Evolutionary conservation across 2,797 vertebrate species (phyloP).

Genomic region (Danio tinwini): DNA sequence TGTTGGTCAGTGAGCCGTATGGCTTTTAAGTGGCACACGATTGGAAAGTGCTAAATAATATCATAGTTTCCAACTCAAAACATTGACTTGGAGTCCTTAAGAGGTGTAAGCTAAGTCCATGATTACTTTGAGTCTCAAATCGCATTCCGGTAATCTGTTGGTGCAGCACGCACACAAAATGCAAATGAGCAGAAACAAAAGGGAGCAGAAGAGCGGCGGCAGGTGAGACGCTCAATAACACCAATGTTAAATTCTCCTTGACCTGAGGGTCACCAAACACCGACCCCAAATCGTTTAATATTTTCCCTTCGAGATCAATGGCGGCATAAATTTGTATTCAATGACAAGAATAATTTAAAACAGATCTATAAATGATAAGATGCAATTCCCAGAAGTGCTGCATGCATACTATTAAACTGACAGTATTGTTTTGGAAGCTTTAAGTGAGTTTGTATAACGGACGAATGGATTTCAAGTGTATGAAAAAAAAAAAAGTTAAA

Average conservation of each 20-base stretch:
- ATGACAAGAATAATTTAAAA: constrained; percentile 99
- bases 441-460: constrained; percentile 63
- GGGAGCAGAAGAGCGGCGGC: constrained; percentile 68
- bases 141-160: constrained; percentile 49
- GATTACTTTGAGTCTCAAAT: constrained; percentile 51
- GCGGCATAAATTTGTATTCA: constrained; percentile 97
- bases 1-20: constrained; percentile 25
- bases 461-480: neutral
- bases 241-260: constrained; percentile 99
- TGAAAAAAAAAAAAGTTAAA: constrained; percentile 19
- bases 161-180: constrained; percentile 52
- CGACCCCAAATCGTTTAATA: constrained; percentile 99
- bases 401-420: constrained; percentile 83
- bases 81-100: constrained; percentile 42
- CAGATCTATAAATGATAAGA: constrained; percentile 92
- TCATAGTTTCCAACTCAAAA: constrained; percentile 39
- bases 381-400: constrained; percentile 74
- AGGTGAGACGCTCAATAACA: constrained; percentile 94
- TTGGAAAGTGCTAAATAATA: constrained; percentile 21
- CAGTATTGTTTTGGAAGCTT: constrained; percentile 81
- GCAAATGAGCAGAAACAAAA: constrained; percentile 65
- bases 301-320: constrained; percentile 99
- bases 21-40: neutral
- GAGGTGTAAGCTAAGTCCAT: constrained; percentile 25
- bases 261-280: constrained; percentile 94